A percentile compares a stretch with the other conserved stretches of the same genome.
phyloP scores from a whole-genome alignment of 1,140 invertebrate species.

The Megathymus violae region DNA sequence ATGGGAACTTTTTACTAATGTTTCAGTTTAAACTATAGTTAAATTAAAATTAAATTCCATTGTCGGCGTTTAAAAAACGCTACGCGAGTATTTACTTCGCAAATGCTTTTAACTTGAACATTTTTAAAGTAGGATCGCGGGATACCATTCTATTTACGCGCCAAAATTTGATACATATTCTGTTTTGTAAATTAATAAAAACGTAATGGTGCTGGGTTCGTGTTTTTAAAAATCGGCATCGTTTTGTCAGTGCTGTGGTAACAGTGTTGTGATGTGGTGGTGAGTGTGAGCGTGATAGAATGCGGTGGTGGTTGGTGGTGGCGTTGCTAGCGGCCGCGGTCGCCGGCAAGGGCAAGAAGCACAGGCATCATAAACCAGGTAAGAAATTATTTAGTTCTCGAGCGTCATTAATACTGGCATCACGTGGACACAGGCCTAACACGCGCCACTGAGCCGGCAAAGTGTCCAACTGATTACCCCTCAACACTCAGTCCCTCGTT shows the following conservation, averaged over 20 bases:
- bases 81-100: not conserved
- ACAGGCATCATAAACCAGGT: slow-evolving; percentile 73
- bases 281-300: slow-evolving; percentile 44
- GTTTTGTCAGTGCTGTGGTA: not conserved
- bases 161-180: not conserved
- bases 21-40: not conserved
- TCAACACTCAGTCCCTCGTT: no score
- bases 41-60: not conserved
- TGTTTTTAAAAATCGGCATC: not conserved
- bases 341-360: slow-evolving; percentile 65
- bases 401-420: no score
- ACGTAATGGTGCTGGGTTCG: not conserved
- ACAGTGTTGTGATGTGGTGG: slow-evolving; percentile 52
- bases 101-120: not conserved
- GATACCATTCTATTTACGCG: not conserved
- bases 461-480: no score
- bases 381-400: slow-evolving; percentile 16
- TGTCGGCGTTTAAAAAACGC: not conserved
- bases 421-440: no score
- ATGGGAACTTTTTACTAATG: not conserved
- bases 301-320: slow-evolving; percentile 57
- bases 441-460: no score
- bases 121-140: no score
- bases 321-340: slow-evolving; percentile 58
- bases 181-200: not conserved